Percentiles rank a stretch among this genome's conserved stretches.
Conservation (phyloP, 2,113 vertebrate genomes). For the Cryptomyrus ogoouensis region DNA sequence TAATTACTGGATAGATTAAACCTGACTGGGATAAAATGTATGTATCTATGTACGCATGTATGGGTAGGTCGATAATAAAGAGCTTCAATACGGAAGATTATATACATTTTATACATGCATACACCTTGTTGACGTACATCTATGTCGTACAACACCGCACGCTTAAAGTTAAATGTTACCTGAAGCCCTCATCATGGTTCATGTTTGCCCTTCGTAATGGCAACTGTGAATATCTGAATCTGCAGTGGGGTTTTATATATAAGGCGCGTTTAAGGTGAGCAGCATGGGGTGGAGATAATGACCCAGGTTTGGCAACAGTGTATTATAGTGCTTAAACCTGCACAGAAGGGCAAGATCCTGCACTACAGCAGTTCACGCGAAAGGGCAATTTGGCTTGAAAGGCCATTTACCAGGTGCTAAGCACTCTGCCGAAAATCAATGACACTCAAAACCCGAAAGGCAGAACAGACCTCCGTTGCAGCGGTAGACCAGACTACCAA, state of each 20-base stretch:
- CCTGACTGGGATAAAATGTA: background rate
- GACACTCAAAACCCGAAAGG: constrained; percentile 1
- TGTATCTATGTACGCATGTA: background rate
- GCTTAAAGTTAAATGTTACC: background rate
- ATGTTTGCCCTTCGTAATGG: background rate
- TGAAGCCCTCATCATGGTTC: background rate
- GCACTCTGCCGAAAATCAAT: background rate
- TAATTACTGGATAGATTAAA: background rate
- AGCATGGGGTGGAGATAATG: background rate
- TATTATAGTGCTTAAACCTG: background rate
- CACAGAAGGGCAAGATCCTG: background rate
- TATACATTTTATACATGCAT: background rate
- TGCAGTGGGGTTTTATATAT: background rate
- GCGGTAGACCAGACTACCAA: background rate
- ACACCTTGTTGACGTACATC: background rate
- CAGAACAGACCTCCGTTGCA: background rate
- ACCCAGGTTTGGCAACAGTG: background rate
- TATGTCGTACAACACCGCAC: background rate
- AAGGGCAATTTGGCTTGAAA: background rate
- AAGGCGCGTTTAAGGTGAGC: background rate
- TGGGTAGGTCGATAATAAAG: background rate
- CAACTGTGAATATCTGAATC: background rate
- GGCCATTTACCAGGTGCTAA: background rate
- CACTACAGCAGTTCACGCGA: background rate
- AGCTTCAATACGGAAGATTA: background rate